A percentile compares a stretch with the other conserved stretches of the same genome.
Evolutionary conservation across 2,113 vertebrate genomes (phyloP).

Genomic region (Notarius lentiginosus): DNA sequence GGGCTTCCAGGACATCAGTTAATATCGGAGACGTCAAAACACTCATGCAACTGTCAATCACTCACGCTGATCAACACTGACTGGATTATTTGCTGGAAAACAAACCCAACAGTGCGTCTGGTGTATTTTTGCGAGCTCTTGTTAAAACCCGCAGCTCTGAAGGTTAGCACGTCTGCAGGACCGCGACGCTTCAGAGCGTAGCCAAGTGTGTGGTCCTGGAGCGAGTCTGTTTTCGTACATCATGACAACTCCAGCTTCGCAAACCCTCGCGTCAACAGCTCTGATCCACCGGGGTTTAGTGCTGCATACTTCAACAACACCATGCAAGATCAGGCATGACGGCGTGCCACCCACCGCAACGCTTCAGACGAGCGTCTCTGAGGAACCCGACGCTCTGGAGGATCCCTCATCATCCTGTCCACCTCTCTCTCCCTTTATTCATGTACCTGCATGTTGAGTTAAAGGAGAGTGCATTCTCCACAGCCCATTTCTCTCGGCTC

Average conservation of each 20-base stretch:
- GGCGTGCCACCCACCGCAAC: neutral
- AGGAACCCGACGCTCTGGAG: neutral
- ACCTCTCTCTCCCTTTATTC: neutral
- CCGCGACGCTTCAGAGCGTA: neutral
- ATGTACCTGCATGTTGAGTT: slow-evolving; percentile 25
- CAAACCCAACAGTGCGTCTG: too few species aligned
- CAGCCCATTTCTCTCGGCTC: slow-evolving; percentile 14
- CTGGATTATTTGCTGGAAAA: neutral
- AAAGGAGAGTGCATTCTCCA: slow-evolving; percentile 20
- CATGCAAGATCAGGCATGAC: slow-evolving; percentile 3
- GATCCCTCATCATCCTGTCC: neutral
- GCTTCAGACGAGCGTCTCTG: neutral
- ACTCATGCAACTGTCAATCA: neutral
- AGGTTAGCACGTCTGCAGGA: neutral
- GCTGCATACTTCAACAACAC: neutral
- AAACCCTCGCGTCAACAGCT: neutral
- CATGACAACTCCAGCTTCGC: neutral
- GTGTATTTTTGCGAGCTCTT: too few species aligned
- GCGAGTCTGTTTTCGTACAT: neutral
- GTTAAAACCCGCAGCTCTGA: neutral
- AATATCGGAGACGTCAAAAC: too few species aligned
- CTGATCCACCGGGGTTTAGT: neutral
- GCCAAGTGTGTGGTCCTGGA: slow-evolving; percentile 4
- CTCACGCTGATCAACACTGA: neutral
- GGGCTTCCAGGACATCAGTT: neutral